Evolutionary conservation across 2,888 invertebrate species (phyloP), one percentile per base, ranked within the genome.

Genomic region (Baccha elongata): DNA sequence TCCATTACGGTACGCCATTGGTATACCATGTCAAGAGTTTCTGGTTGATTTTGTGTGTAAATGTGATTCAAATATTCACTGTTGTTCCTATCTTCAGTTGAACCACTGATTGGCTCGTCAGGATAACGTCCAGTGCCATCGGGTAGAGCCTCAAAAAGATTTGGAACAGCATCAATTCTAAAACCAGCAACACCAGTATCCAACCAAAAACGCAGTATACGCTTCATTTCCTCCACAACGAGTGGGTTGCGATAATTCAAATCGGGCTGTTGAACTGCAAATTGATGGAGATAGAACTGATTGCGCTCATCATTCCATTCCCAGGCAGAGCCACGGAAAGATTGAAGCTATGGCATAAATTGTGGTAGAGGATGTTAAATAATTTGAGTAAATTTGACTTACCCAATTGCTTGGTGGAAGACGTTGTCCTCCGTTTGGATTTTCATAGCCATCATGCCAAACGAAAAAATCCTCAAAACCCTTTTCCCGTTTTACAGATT

Each of bases 171-270:
- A 85, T 94, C 94, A 0, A 95, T 89, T 64, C 95, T 92, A 87
- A 96, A 95, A 0, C 96, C 96, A 86, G 95, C 94, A 0, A 94
- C 93, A 0, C 96, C 96, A 84, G 92, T 92, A 35, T 94, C 92
- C 15, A 96, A 88, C 96, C 96, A 96, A 88, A 93, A 95, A 23
- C 90, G 89, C 86, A 96, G 88, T 2, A 94, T 93, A 6, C 93
- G 92, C 88, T 92, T 93, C 89, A 95, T 93, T 89, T 94, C 93
- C 64, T 93, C 90, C 4, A 93, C 91, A 3, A 97, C 93, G 4
- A 91, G 91, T 0, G 92, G 92, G 87, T 94, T 93, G n/a, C 94
- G 91, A 87, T 93, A 94, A 89, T 95, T 95, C 42, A 96, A 92
- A 89, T 97, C 97, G 0, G 94, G 93, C 85, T 94, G 93, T 17